A percentile compares a stretch with the other conserved stretches of the same genome.
Conservation (phyloP, 1,140 invertebrate genomes). For the Parasteatoda tepidariorum region DNA sequence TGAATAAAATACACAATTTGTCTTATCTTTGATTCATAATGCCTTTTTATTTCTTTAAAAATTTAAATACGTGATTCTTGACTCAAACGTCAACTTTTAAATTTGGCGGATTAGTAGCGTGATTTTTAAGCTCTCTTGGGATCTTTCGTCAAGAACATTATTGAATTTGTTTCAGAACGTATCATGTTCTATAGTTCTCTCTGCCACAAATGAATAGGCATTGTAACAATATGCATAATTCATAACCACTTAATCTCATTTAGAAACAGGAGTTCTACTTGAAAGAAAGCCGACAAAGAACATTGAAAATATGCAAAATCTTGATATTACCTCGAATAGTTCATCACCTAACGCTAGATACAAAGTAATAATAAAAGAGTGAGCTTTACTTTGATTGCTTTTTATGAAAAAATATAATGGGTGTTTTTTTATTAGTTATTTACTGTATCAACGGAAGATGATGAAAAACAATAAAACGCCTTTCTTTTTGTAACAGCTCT, state of each 20-base stretch:
- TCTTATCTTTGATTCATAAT: no score
- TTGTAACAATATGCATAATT: slow-evolving; percentile 50
- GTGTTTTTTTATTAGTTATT: slow-evolving; percentile 29
- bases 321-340: slow-evolving; percentile 7
- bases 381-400: slow-evolving; percentile 35
- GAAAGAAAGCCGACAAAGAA: slow-evolving; percentile 56
- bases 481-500: no score
- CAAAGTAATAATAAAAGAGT: slow-evolving; percentile 37
- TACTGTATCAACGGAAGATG: no score
- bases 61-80: no score
- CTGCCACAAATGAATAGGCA: slow-evolving; percentile 48
- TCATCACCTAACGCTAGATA: not conserved
- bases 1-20: no score
- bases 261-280: slow-evolving; percentile 25
- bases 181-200: slow-evolving; percentile 37
- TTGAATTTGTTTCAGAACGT: slow-evolving; percentile 31
- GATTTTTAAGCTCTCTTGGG: not conserved
- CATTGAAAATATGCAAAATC: slow-evolving; percentile 36
- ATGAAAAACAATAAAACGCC: no score
- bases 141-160: slow-evolving; percentile 2
- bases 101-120: slow-evolving; percentile 31
- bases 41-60: no score
- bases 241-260: slow-evolving; percentile 58
- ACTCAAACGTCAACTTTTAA: no score
- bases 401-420: slow-evolving; percentile 6